Percentiles rank a stretch among this genome's conserved stretches.
These are phyloP conservation scores for Tadarida brasiliensis DNA, from an alignment of 2,797 vertebrate genomes.

Conservation along the genomic window DNA sequence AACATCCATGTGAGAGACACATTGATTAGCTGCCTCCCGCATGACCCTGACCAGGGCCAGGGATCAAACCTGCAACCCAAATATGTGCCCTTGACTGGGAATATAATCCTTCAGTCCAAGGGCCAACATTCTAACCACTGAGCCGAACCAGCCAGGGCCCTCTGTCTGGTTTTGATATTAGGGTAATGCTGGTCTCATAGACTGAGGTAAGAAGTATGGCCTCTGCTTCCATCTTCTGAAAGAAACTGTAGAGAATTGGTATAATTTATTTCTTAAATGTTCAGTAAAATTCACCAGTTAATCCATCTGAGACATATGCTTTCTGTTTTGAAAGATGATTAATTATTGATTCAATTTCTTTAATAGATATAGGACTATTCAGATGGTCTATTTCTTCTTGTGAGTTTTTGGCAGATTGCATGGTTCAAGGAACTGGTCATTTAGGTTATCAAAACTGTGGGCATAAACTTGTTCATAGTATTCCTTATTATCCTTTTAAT, in stretches of 20 bases:
- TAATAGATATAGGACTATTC: not conserved
- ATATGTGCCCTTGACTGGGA: too few relatives aligned
- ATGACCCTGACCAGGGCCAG: too few relatives aligned
- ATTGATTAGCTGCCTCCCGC: too few relatives aligned
- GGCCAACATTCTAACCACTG: too few relatives aligned
- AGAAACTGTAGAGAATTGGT: not conserved
- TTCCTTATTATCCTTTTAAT: not conserved
- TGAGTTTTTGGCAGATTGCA: not conserved
- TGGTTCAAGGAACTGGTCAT: not conserved
- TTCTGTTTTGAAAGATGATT: not conserved
- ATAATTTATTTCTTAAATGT: not conserved
- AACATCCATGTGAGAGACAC: too few relatives aligned
- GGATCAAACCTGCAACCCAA: too few relatives aligned
- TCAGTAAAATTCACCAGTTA: not conserved
- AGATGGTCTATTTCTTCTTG: not conserved
- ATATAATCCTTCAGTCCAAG: too few relatives aligned
- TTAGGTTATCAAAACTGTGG: not conserved
- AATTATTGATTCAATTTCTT: not conserved
- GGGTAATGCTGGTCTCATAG: not conserved
- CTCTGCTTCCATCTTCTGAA: not conserved
- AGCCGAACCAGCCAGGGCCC: too few relatives aligned
- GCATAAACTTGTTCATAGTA: not conserved
- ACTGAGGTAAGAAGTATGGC: not conserved
- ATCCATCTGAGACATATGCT: not conserved
- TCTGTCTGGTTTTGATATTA: not conserved